Percentiles rank a stretch among this genome's conserved stretches.
phyloP scores from a whole-genome alignment of 2,113 vertebrate species.

The Hyla sarda region DNA sequence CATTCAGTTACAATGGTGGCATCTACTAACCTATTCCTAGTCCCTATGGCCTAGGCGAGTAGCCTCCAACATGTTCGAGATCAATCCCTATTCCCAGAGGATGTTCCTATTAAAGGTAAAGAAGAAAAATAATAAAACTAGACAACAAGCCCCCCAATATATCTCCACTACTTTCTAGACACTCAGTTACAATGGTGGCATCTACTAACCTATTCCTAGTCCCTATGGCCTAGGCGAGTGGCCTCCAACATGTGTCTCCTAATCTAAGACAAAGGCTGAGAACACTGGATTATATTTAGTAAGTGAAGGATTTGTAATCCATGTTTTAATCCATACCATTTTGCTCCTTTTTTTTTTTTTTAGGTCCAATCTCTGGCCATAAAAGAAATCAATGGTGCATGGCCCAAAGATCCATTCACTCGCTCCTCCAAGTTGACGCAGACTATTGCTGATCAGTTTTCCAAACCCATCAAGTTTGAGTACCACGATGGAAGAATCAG shows the following conservation, averaged over 20 bases:
- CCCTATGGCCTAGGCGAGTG: not conserved
- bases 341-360: constrained; percentile 45
- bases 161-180: not conserved
- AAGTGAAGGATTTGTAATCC: not conserved
- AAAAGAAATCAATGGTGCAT: constrained; percentile 75
- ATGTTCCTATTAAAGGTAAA: too few relatives aligned
- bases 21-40: not conserved
- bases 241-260: too few relatives aligned
- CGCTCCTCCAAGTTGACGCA: constrained; percentile 72
- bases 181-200: not conserved
- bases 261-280: not conserved
- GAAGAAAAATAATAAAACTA: not conserved
- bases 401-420: constrained; percentile 71
- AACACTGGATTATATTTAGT: not conserved
- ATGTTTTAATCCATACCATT: not conserved
- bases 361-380: constrained; percentile 72
- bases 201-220: not conserved
- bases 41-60: not conserved
- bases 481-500: constrained; percentile 74
- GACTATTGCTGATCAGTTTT: constrained; percentile 66
- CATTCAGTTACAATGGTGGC: not conserved
- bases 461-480: constrained; percentile 76
- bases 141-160: not conserved
- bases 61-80: too few relatives aligned
- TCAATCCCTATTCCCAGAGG: too few relatives aligned